These are phyloP conservation scores for Achatina immaculata DNA, from an alignment of 1,140 invertebrate genomes.

Conservation along the genomic window DNA sequence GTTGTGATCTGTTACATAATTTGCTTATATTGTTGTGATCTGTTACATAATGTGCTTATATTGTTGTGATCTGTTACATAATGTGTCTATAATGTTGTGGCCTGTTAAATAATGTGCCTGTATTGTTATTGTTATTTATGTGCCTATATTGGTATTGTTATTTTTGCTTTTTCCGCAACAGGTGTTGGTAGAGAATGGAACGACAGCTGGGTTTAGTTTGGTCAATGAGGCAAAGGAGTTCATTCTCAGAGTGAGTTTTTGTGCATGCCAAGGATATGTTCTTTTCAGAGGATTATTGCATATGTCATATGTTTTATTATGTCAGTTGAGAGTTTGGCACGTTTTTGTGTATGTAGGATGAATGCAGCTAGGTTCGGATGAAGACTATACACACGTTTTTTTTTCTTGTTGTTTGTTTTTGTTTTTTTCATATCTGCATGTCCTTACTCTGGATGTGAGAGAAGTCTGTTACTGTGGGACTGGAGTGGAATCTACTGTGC, in stretches of 20 bases:
- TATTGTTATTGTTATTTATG: no score
- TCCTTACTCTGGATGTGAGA: no score
- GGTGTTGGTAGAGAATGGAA: slow-evolving; percentile 87
- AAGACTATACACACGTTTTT: neutral
- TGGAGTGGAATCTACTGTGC: no score
- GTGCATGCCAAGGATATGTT: neutral
- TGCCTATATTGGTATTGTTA: neutral
- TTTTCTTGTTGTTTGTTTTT: neutral
- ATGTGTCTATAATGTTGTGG: no score
- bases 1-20: no score
- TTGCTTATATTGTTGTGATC: no score
- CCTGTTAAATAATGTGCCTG: no score
- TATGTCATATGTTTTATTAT: neutral
- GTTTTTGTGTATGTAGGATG: neutral
- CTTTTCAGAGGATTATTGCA: neutral
- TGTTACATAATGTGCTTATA: no score
- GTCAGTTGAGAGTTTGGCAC: neutral
- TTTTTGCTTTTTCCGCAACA: slow-evolving; percentile 35
- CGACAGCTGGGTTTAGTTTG: slow-evolving; percentile 80
- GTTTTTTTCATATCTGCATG: no score
- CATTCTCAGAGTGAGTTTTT: slow-evolving; percentile 53
- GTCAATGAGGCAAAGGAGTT: slow-evolving; percentile 71
- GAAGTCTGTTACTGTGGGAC: no score
- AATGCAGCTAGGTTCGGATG: no score
- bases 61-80: no score